phyloP scores from a whole-genome alignment of 1,140 invertebrate genomes.

The Phortica variegata region DNA sequence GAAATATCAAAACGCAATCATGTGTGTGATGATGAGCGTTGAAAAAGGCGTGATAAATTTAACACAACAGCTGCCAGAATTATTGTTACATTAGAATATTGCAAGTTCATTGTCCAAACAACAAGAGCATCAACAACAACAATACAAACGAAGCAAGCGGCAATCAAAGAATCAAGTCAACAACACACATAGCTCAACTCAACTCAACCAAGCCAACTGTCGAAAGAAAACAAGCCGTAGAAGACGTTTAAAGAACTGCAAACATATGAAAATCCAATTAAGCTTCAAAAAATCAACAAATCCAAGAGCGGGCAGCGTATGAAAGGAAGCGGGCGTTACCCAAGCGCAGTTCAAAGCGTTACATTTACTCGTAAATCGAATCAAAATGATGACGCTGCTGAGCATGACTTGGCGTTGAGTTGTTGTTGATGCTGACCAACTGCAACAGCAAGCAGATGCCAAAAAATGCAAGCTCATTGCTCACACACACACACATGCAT shows the following conservation, averaged over 20 bases:
- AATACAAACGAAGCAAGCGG: too few relatives aligned
- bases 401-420: too few relatives aligned
- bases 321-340: conserved; percentile 33
- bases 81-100: conserved; percentile 39
- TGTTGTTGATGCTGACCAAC: too few relatives aligned
- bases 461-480: conserved; percentile 45
- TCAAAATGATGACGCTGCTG: conserved; percentile 1
- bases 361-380: conserved; percentile 28
- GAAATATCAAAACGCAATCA: conserved; percentile 26
- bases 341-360: conserved; percentile 23
- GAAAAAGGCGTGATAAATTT: conserved; percentile 16
- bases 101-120: conserved; percentile 53
- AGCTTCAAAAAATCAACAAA: too few relatives aligned
- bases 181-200: too few relatives aligned
- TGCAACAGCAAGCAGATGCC: conserved; percentile 14
- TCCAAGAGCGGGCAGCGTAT: too few relatives aligned
- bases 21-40: conserved; percentile 43
- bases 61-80: conserved; percentile 19
- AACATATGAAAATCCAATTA: conserved; percentile 49
- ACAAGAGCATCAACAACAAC: too few relatives aligned
- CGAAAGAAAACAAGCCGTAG: conserved; percentile 20
- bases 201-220: too few relatives aligned
- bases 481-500: too few relatives aligned
- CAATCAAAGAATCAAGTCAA: too few relatives aligned
- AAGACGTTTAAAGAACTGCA: background rate